phyloP scores from a whole-genome alignment of 1,140 invertebrate genomes.

The Penaeus japonicus region DNA sequence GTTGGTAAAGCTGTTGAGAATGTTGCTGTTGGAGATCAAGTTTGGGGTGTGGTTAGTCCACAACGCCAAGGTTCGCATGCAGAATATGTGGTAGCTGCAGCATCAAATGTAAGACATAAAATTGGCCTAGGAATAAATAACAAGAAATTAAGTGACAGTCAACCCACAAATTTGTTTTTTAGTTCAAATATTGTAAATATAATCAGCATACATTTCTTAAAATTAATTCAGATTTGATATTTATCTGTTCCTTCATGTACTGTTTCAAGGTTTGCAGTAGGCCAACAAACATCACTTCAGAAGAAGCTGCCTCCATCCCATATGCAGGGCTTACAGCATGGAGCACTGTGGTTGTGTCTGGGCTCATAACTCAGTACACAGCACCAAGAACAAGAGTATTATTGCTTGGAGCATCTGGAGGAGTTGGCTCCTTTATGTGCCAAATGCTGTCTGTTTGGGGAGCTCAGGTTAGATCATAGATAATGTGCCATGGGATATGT shows the following conservation, averaged over 20 bases:
- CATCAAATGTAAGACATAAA: constrained; percentile 30
- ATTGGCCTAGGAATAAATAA: neutral
- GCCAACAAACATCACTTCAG: constrained; percentile 72
- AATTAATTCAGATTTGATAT: neutral
- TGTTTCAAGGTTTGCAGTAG: constrained; percentile 71
- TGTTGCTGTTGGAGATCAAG: constrained; percentile 77
- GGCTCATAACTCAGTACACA: neutral
- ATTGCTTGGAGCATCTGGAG: constrained; percentile 88
- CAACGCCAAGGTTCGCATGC: constrained; percentile 41
- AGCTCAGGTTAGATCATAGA: constrained; percentile 66
- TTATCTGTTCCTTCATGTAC: too few relatives aligned
- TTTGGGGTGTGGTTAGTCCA: constrained; percentile 75
- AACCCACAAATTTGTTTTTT: neutral
- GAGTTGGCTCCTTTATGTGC: constrained; percentile 84
- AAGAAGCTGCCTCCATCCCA: constrained; percentile 71
- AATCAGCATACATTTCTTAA: neutral
- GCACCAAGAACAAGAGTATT: constrained; percentile 63
- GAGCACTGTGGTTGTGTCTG: constrained; percentile 37
- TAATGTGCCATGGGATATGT: neutral
- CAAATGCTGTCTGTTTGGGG: constrained; percentile 84
- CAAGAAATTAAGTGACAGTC: too few relatives aligned
- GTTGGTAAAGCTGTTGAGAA: constrained; percentile 75
- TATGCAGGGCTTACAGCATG: constrained; percentile 41
- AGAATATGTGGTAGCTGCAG: constrained; percentile 35
- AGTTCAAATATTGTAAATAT: neutral